These are phyloP conservation scores for Crocodylus rhombifer DNA, from an alignment of 2,797 vertebrate species.

Conservation along the genomic window DNA sequence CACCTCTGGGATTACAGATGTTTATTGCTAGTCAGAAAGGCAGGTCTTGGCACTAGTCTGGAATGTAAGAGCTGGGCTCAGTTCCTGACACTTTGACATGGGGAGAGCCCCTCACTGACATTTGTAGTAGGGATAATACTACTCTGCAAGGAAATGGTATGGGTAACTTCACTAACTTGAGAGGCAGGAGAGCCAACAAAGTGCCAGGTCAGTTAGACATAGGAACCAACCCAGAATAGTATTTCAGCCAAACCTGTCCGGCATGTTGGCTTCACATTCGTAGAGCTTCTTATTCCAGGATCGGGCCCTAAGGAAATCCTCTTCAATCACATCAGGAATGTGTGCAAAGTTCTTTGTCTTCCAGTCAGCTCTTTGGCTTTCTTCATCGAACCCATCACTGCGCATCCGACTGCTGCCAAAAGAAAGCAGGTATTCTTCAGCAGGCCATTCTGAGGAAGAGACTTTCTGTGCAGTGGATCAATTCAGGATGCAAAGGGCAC, in stretches of 20 bases:
- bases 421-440: slow-evolving; percentile 43
- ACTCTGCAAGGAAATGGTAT: not conserved
- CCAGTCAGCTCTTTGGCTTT: slow-evolving; percentile 78
- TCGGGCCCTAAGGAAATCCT: slow-evolving; percentile 88
- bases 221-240: not conserved
- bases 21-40: not conserved
- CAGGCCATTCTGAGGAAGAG: not conserved
- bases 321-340: slow-evolving; percentile 79
- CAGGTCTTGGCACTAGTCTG: not conserved
- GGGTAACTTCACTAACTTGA: not conserved
- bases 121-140: not conserved
- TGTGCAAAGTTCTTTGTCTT: slow-evolving; percentile 71
- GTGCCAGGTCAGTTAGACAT: not conserved
- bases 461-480: not conserved
- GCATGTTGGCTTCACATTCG: slow-evolving; percentile 93
- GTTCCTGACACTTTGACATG: not conserved
- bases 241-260: slow-evolving; percentile 87
- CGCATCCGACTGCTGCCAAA: slow-evolving; percentile 88
- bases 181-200: not conserved
- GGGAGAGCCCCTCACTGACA: not conserved
- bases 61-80: not conserved
- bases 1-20: not conserved
- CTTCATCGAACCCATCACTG: slow-evolving; percentile 90
- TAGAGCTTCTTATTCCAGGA: slow-evolving; percentile 95
- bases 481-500: not conserved